Base-by-base conservation (phyloP, 2,888 invertebrate species). In the Cremastinae sp. region DNA sequence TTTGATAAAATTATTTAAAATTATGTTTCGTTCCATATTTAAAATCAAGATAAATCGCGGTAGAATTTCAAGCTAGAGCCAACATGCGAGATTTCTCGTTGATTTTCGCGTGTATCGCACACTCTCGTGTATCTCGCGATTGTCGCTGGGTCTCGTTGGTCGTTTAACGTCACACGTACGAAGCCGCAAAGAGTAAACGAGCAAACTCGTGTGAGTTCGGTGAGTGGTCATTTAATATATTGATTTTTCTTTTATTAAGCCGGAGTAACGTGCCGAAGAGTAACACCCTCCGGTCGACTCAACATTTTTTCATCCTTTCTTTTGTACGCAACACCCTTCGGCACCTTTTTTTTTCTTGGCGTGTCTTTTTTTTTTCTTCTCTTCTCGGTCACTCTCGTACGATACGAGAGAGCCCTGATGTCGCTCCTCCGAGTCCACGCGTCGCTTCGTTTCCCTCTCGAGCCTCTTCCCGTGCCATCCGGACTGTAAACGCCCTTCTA, bases 231-330 rank as follows among this genome's bases (percentile, higher is more conserved):
- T 76, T 76, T 69, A 64, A 53, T 72, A 76, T 76, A 76, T 76
- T 76, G 75, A 76, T 76, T 76, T 72, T 69, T 72, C 62, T 69
- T 72, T 75, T 76, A 76, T 72, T 64, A 71, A 76, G 65, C 47
- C 51, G 58, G n/a, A 39, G 41, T 64, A 73, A 72, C 75, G 68
- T 28, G 28, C 28, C 68, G 56, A 45, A n/a, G 43, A 51, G 51
- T 43, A 37, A 53, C 72, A 72, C 72, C 64, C 51, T 68, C 59
- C 16, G n/a, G 22, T 62, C 55, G 45, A 49, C 37, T 59, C 61
- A 49, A 28, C 39, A 51, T 59, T 58, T 58, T 43, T 56, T 56
- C 47, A 49, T 53, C 18, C 20, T 39, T 64, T 51, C 51, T 62
- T 45, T 43, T 18, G 9, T 56, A 22, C 56, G 12, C 28, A 22